phyloP scores from a whole-genome alignment of 64 coral and sea anemone genomes.

The Orbicella faveolata region DNA sequence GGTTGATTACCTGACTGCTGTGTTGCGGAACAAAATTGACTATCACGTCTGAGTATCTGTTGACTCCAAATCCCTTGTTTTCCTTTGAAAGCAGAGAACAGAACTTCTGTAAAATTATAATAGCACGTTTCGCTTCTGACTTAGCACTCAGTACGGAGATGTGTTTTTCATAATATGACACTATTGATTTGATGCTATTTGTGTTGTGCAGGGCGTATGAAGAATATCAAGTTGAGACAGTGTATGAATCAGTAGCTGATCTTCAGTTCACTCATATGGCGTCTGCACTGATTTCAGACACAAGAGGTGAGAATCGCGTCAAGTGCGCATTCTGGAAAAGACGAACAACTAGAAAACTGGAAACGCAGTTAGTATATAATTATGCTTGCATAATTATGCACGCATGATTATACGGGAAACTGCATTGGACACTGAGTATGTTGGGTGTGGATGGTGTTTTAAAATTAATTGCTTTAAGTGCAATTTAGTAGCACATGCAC shows the following conservation, averaged over 20 bases:
- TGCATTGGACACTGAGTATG: too few species aligned
- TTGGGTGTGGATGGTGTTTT: too few species aligned
- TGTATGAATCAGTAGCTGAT: conserved; percentile 71
- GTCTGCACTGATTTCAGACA: conserved; percentile 26
- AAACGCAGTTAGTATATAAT: too few species aligned
- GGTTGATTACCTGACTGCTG: too few species aligned
- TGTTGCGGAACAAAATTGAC: too few species aligned
- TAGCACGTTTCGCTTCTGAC: neutral
- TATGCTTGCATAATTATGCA: too few species aligned
- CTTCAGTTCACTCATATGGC: conserved; percentile 53
- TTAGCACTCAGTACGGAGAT: neutral
- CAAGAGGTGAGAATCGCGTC: conserved; percentile 24
- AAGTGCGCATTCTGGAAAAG: neutral
- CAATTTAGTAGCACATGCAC: too few species aligned
- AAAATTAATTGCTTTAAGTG: too few species aligned
- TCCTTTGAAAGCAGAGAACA: neutral
- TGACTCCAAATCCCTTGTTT: neutral
- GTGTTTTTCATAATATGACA: neutral
- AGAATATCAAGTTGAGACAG: conserved; percentile 74
- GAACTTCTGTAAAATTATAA: neutral
- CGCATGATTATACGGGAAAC: too few species aligned
- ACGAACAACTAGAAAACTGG: too few species aligned
- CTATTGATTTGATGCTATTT: neutral
- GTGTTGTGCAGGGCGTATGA: conserved; percentile 44
- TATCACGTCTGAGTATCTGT: too few species aligned